phyloP scores from a whole-genome alignment of 2,113 vertebrate genomes.

The Fulica atra region DNA sequence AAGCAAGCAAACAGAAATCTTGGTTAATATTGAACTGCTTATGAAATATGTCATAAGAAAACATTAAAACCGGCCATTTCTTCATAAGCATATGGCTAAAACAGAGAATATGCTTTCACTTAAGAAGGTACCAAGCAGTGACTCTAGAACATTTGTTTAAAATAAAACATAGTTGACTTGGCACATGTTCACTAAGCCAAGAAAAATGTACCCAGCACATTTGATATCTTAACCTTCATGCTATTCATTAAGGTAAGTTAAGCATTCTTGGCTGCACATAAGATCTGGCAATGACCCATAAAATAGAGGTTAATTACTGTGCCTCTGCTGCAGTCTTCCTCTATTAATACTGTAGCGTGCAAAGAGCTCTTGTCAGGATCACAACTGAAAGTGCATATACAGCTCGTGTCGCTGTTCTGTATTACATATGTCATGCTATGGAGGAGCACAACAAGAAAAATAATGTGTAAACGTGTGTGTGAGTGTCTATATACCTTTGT shows the following conservation, averaged over 20 bases:
- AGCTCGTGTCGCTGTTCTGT: neutral
- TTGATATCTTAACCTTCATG: neutral
- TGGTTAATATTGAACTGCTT: neutral
- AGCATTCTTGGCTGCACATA: neutral
- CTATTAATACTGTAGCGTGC: neutral
- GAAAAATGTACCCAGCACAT: neutral
- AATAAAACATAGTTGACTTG: neutral
- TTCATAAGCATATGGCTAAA: neutral
- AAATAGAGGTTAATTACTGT: constrained; percentile 34
- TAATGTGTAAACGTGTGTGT: neutral
- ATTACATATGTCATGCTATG: neutral
- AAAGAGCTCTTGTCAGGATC: neutral
- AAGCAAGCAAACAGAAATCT: neutral
- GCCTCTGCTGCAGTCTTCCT: neutral
- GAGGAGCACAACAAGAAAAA: neutral
- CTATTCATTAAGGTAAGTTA: constrained; percentile 15
- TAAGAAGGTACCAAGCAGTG: neutral
- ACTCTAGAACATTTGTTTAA: neutral
- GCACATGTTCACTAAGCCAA: neutral
- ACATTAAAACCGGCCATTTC: neutral
- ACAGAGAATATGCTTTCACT: neutral
- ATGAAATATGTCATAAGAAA: neutral
- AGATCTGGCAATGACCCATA: constrained; percentile 24
- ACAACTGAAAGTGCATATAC: neutral
- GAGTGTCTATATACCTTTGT: neutral